Conservation (phyloP, 2,797 vertebrate species). For the Cottoperca gobio region DNA sequence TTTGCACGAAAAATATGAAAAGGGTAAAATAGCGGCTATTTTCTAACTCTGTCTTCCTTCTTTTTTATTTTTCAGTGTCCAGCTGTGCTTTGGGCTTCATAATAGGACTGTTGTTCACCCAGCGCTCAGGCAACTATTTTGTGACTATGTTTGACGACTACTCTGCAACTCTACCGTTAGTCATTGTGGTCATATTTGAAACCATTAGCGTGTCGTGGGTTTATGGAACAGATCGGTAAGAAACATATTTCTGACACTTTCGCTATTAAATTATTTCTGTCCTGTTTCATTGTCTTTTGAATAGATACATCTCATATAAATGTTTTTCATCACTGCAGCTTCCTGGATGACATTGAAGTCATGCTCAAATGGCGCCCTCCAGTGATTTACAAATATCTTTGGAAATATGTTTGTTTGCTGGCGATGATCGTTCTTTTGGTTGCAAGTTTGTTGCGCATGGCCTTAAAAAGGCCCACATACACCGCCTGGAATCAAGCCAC, state of each 20-base stretch:
- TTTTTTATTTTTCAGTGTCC: constrained; percentile 74
- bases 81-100: constrained; percentile 86
- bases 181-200: constrained; percentile 86
- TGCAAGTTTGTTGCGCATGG: constrained; percentile 80
- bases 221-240: constrained; percentile 89
- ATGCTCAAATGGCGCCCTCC: constrained; percentile 86
- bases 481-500: constrained; percentile 86
- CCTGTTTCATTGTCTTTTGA: not conserved
- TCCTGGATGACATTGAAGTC: constrained; percentile 85
- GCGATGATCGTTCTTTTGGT: constrained; percentile 84
- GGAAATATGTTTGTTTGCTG: constrained; percentile 85
- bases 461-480: constrained; percentile 83
- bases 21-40: not conserved
- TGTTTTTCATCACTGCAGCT: constrained; percentile 73
- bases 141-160: constrained; percentile 89
- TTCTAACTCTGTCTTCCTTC: not conserved
- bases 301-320: not conserved
- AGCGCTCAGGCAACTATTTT: constrained; percentile 88
- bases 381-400: constrained; percentile 86
- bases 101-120: constrained; percentile 87
- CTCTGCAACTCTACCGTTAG: constrained; percentile 85
- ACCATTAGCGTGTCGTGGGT: constrained; percentile 87
- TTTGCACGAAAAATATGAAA: not conserved
- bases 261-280: not conserved
- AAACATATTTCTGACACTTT: not conserved